Evolutionary conservation across 2,888 invertebrate genomes (phyloP).

Genomic region (Helicoverpa assulta): DNA sequence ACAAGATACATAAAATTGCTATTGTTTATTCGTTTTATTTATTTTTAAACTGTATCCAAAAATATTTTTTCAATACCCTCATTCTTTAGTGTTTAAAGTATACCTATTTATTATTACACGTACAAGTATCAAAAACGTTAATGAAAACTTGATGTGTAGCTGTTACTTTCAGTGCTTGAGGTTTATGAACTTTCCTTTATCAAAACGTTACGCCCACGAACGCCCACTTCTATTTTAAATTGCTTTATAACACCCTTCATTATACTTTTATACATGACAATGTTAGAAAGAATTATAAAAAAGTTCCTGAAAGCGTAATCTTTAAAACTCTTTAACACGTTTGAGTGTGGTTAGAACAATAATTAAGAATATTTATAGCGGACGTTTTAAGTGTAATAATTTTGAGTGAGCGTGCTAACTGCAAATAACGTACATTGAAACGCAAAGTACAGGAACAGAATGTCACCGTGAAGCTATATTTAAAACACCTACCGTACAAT

Average conservation of each 20-base stretch:
- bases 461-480: conserved; percentile 62
- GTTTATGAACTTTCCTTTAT: conserved; percentile 3
- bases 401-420: conserved; percentile 39
- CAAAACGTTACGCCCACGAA: conserved; percentile 24
- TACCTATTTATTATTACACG: neutral
- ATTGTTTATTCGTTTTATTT: too few relatives aligned
- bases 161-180: conserved; percentile 14
- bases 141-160: neutral
- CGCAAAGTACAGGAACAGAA: conserved; percentile 52
- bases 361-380: conserved; percentile 45
- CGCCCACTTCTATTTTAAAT: conserved; percentile 45
- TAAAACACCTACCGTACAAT: conserved; percentile 80
- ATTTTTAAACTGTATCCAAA: too few relatives aligned
- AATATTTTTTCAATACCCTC: too few relatives aligned
- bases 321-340: conserved; percentile 41
- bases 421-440: conserved; percentile 50
- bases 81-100: neutral
- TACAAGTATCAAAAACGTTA: neutral
- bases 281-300: conserved; percentile 23
- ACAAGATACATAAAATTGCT: too few relatives aligned
- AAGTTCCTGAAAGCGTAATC: conserved; percentile 33
- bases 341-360: conserved; percentile 21
- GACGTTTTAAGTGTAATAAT: conserved; percentile 41
- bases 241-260: conserved; percentile 22
- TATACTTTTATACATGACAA: conserved; percentile 36